Evolutionary conservation across 2,797 vertebrate species (phyloP), one percentile per base, ranked within the genome.

Genomic region (Artibeus jamaicensis): DNA sequence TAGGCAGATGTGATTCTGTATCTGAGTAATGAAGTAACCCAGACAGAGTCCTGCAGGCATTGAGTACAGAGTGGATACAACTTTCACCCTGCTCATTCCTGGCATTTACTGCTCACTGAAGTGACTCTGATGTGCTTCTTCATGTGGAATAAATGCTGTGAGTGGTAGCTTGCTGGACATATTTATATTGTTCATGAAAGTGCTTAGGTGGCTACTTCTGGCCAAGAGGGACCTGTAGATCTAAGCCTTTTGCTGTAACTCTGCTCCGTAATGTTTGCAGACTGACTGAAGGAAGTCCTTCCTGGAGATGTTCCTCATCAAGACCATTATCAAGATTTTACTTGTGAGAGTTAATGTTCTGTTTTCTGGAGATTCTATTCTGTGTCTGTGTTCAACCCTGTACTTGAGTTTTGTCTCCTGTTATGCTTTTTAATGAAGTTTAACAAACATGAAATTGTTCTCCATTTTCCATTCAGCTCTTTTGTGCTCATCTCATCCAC

Each of bases 21-120:
- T 98, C 99, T 99, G 98, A 92, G 99, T 98, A 99, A 99, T 99
- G 99, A 99, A 99, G 95, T 99, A 99, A 92, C 99, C 99, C 74
- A 99, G 92, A 6, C 74, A 99, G 93, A 6, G 99, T 98, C 93
- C 99, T 99, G 95, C 99, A 99, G 1, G 99, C 99, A 97, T 99
- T 99, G 98, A 99, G 99, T 39, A 99, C 99, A 24, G 99, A 99
- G 98, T 99, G 94, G 99, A 99, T 78, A 99, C 99, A 92, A 98
- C 98, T 29, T 99, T 99, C 32, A 99, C 99, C 26, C 99, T 99
- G 77, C 99, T 99, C 99, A 99, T 99, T 97, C 99, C 99, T 98
- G 99, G 99, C 98, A 99, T 99, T 97, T 99, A 99, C 98, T 99
- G 99, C 98, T 99, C 99, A 96, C 99, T 99, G 59, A 99, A 98